phyloP scores from a whole-genome alignment of 2,797 vertebrate species.

The Carduelis carduelis region DNA sequence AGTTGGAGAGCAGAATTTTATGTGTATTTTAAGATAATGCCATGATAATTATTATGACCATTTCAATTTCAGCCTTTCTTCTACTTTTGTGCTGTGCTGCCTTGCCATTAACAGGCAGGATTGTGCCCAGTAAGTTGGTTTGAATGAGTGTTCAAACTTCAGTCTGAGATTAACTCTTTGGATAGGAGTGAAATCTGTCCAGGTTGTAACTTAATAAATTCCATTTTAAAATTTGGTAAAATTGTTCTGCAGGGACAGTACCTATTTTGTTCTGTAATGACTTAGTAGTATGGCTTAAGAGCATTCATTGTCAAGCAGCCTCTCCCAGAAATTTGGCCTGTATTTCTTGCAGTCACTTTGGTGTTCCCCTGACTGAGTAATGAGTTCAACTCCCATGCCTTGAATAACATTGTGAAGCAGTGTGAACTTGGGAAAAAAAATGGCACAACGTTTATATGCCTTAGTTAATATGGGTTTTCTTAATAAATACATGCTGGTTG shows the following conservation, averaged over 20 bases:
- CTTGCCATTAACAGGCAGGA: background rate
- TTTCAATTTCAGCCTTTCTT: background rate
- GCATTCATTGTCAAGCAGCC: background rate
- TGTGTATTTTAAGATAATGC: background rate
- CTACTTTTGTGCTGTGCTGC: background rate
- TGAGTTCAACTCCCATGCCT: background rate
- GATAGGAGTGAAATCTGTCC: background rate
- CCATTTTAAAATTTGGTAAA: background rate
- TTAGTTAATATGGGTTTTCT: background rate
- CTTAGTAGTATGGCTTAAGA: background rate
- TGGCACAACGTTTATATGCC: rapidly evolving
- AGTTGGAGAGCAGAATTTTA: background rate
- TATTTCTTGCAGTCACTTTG: background rate
- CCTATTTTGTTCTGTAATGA: background rate
- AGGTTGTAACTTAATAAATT: background rate
- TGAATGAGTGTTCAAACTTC: background rate
- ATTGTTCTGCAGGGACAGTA: background rate
- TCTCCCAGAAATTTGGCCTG: background rate
- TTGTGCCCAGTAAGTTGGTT: background rate
- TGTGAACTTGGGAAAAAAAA: background rate
- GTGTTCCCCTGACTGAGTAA: background rate
- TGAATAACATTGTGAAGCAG: background rate
- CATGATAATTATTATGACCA: background rate
- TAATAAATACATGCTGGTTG: background rate
- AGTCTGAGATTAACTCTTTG: background rate